A percentile compares a stretch with the other conserved stretches of the same genome.
phyloP scores from a whole-genome alignment of 2,113 vertebrate genomes.

The Micromys minutus region DNA sequence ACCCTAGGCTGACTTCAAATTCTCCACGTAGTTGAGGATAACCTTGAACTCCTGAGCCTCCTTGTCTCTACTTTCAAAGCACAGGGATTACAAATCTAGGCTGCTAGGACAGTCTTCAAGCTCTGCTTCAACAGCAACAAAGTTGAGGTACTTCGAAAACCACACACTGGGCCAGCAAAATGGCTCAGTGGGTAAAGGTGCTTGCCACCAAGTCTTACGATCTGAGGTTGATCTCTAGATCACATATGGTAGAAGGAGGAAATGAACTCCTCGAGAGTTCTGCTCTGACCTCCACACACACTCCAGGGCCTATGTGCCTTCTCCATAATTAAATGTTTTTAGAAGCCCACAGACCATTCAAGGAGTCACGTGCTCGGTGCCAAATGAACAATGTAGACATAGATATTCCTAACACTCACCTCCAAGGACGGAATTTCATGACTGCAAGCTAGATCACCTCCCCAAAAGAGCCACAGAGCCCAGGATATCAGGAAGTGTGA shows the following conservation, averaged over 20 bases:
- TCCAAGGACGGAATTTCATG: background rate
- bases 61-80: background rate
- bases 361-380: background rate
- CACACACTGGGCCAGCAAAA: background rate
- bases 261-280: background rate
- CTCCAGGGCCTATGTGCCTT: background rate
- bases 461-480: background rate
- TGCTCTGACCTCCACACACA: background rate
- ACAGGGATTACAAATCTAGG: no score
- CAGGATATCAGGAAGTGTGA: background rate
- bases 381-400: background rate
- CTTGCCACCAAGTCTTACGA: background rate
- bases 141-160: background rate
- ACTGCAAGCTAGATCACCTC: no score
- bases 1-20: background rate
- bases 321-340: background rate
- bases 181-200: background rate
- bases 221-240: background rate
- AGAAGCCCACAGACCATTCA: background rate
- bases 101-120: background rate
- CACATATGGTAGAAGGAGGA: background rate
- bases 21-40: background rate
- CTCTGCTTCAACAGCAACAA: background rate
- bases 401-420: background rate
- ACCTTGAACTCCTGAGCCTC: background rate